Base-by-base conservation (phyloP, 37 sponge, comb jelly and placozoan genomes). In the Chondrosia reniformis region DNA sequence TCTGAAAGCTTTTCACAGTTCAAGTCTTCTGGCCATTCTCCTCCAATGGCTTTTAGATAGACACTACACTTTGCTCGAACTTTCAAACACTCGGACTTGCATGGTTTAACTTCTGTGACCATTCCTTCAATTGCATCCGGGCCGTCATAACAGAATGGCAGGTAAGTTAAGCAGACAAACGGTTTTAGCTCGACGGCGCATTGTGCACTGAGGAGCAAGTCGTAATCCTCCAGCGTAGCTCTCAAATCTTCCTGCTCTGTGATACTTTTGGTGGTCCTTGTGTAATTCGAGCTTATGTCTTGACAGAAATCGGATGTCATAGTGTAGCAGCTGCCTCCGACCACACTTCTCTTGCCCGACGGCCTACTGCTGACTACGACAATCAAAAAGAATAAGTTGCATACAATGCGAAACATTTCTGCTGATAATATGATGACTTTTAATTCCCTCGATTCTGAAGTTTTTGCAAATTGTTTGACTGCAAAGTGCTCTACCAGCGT, bases 141-240 rank as follows among this genome's bases (percentile, higher is more conserved):
- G 31, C 32, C 17, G 15, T 69, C 1, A 2, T 43, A 8, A 25
- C 72, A 69, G 41, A 69, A 24, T 2, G 72, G 72, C 1, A 34
- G 36, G 72, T 69, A 25, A 39, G 72, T 44, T 21, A 69, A 69
- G 72, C 72, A 69, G 44, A 69, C 24, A 44, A 40, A 69, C 2
- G 32, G 42, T 25, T 69, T 69, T 44, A 69, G 24, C 3, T 69
- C 43, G 2, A 24, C 72, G 12, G 72, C 2, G 24, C 72, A 69
- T 19, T 44, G 44, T 21, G 40, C n/a, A 25, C 4, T 37, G n/a
- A 69, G n/a, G 44, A 69, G 43, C 9, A 44, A 44, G 3, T 39
- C 21, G 24, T 43, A 69, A 21, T 13, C 15, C 10, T 39, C 21
- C 40, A 69, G 72, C n/a, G 24, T 37, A 19, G 32, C 38, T 37